A percentile compares a stretch with the other conserved stretches of the same genome.
Evolutionary conservation across 1,140 invertebrate species (phyloP).

Genomic region (Bombus vancouverensis): DNA sequence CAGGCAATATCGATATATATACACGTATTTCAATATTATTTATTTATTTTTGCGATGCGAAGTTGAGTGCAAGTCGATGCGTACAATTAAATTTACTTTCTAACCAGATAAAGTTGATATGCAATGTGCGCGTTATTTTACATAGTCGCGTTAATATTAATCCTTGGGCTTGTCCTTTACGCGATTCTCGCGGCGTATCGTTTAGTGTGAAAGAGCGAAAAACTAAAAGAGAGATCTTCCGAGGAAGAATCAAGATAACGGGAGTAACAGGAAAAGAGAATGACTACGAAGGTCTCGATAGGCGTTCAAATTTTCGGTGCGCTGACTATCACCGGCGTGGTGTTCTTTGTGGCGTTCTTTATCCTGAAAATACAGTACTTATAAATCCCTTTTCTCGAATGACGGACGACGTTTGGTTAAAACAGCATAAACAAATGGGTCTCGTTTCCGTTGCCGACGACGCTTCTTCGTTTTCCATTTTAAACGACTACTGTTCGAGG

Average conservation of each 20-base stretch:
- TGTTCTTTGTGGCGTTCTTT: conserved; percentile 3
- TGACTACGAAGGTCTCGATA: not conserved
- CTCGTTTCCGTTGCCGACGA: not conserved
- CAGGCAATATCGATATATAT: not conserved
- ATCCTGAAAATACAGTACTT: conserved; percentile 17
- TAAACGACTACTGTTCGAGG: not conserved
- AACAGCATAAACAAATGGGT: not conserved
- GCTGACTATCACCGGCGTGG: conserved; percentile 15
- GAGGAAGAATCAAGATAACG: not conserved
- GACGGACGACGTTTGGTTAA: not conserved
- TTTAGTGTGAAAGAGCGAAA: conserved; percentile 23
- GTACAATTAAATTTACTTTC: not conserved
- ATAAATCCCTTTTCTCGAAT: not conserved
- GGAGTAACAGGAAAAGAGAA: not conserved
- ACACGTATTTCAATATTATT: not conserved
- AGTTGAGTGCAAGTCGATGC: not conserved
- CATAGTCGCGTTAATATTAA: conserved; percentile 35
- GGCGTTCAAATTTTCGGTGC: conserved; percentile 18
- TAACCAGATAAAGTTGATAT: not conserved
- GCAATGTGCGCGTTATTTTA: conserved; percentile 57
- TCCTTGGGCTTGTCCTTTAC: conserved; percentile 44
- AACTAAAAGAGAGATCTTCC: not conserved
- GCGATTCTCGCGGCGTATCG: conserved; percentile 30
- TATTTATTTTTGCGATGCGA: not conserved
- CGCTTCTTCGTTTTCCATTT: not conserved